Evolutionary conservation across 2,113 vertebrate genomes (phyloP).

Genomic region (Pontoporia blainvillei): DNA sequence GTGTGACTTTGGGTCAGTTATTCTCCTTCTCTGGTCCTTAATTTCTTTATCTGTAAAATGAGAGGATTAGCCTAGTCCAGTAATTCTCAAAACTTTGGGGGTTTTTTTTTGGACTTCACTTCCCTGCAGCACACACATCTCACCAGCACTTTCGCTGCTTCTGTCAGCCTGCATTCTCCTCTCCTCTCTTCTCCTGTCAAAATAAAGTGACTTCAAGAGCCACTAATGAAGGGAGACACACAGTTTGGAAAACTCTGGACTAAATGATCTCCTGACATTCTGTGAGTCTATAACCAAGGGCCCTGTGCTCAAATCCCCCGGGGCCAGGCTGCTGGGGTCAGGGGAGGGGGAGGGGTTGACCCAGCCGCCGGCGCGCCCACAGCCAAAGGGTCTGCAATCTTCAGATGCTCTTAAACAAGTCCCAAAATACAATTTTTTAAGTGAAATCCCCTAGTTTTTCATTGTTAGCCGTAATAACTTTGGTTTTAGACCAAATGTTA

Average conservation of each 20-base stretch:
- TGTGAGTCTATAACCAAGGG: neutral
- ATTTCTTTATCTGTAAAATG: neutral
- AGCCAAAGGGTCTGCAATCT: neutral
- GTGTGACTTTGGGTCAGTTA: neutral
- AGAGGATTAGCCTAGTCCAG: neutral
- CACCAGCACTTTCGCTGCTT: neutral
- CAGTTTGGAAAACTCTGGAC: neutral
- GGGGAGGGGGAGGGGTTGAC: no score
- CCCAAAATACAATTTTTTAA: neutral
- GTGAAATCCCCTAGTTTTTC: neutral
- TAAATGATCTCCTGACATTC: neutral
- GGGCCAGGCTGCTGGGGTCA: no score
- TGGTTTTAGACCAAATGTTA: neutral
- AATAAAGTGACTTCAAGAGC: neutral
- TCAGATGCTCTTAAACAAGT: neutral
- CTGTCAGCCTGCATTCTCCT: neutral
- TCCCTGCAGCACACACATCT: neutral
- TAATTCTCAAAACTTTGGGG: neutral
- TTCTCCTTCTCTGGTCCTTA: neutral
- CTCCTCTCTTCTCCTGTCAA: neutral
- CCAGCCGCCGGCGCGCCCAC: accelerated
- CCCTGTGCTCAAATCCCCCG: neutral
- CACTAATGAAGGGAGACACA: neutral
- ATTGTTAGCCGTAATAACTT: neutral
- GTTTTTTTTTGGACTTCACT: neutral